Base-by-base conservation (phyloP, 1,140 invertebrate genomes). In the Cyrtorhinus lividipennis region DNA sequence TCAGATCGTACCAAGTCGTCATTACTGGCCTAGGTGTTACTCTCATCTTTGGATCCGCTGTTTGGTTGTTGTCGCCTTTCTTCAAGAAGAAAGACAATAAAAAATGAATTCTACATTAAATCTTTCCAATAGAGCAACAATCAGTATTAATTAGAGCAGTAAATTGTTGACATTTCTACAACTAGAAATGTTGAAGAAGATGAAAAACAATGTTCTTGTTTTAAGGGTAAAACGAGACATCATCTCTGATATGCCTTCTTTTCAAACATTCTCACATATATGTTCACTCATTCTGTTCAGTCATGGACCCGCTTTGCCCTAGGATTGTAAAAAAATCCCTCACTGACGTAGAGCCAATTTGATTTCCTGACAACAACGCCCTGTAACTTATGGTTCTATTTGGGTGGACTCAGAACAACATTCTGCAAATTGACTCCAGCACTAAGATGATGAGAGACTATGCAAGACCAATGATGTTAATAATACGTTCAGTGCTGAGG, bases 11-110 rank as follows among this genome's bases (percentile, higher is more conserved):
- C 70, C 80, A 80, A 64, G 80, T 83, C 1, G 78, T 90, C 8
- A 85, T 90, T 64, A 79, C 79, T 30, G 80, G 81, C 0, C 73
- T 90, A 0, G 88, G 88, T 8, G 71, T 87, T 23, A 80, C 86
- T 24, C 72, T 89, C n/a, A 73, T 88, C 1, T 73, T 77, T n/a
- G 88, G 88, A 0, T 80, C 87, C 0, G 73, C 77, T 1, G 74
- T 89, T 2, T 91, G 88, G 88, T 73, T 77, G 1, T 79, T 85
- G 27, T 81, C 88, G 64, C 88, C 88, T 20, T 80, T 84, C 59
- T 82, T 88, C 61, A 76, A 76, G 63, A 77, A 74, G 27, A 64
- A 64, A 20, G 10, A 56, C 0, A 20, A 63, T 38, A 8, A 38
- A 8, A 5, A 38, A 38, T 38, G 5, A 8, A 5, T 8, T 38